Evolutionary conservation across 2,888 invertebrate species (phyloP), one percentile per base, ranked within the genome.

Genomic region (Poecilus cupreus): DNA sequence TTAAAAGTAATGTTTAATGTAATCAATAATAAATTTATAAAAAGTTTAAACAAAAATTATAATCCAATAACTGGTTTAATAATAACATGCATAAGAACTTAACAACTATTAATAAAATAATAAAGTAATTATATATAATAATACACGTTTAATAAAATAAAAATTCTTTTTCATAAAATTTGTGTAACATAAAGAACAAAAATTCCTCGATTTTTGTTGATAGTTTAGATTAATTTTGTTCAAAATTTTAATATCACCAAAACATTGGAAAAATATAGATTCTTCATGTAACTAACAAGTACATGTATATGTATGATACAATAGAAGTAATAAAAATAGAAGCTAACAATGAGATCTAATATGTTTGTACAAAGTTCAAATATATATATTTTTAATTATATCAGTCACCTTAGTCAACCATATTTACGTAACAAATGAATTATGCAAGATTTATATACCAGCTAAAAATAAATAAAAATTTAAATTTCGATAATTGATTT

Each of bases 311-410:
- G 32, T 32, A 32, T 43, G 43, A 43, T 43, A 43, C 43, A 43
- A 43, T 43, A 43, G 43, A 43, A 43, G 43, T 43, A 43, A 22
- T 54, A 20, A 24, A 68, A 68, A 68, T 70, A 70, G 43, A 70
- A 70, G 70, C 70, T 70, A 43, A 70, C n/a, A 26, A 70, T 70
- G 43, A 70, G 43, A 70, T 70, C 43, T 68, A 68, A 43, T 43
- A 70, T 70, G 37, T 70, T 70, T 70, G 70, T 70, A 70, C 70
- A 70, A 64, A 70, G 43, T 70, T 60, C 54, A 54, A 54, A 60
- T 60, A 60, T 60, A 60, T 60, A 26, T 60, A 32, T 32, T 54
- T 18, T 60, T 60, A n/a, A 26, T 60, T 60, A 60, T 60, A 54
- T 54, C 54, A 60, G 60, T 60, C 22, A 60, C 26, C 26, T 54